Conservation (phyloP, 2,797 vertebrate species). For the Rhynchonycteris naso region DNA sequence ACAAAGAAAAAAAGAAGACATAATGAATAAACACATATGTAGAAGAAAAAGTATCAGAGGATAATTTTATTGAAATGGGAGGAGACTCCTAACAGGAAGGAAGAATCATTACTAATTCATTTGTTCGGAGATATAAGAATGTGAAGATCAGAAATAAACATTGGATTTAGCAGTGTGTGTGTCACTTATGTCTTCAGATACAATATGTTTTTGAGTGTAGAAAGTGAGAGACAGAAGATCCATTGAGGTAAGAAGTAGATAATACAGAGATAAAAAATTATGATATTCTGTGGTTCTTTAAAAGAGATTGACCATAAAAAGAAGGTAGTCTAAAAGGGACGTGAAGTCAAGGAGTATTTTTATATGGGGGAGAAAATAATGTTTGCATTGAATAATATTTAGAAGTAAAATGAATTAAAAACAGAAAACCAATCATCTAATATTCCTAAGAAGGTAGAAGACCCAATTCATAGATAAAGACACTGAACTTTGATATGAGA, state of each 20-base stretch:
- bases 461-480: not conserved
- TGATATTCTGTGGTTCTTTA: not conserved
- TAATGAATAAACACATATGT: not conserved
- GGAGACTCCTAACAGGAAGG: not conserved
- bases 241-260: not conserved
- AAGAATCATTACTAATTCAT: not conserved
- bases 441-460: not conserved
- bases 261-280: not conserved
- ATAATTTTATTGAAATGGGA: not conserved
- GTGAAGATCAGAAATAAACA: not conserved
- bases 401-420: not conserved
- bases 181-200: not conserved
- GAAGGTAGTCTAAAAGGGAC: not conserved
- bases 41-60: not conserved
- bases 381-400: not conserved
- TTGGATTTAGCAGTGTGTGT: not conserved
- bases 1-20: not conserved
- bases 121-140: not conserved
- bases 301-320: not conserved
- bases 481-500: not conserved
- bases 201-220: not conserved
- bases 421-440: not conserved
- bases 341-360: not conserved
- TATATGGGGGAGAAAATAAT: not conserved
- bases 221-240: not conserved